Base-by-base conservation (phyloP, 1,140 invertebrate species). In the Diabrotica virgifera region DNA sequence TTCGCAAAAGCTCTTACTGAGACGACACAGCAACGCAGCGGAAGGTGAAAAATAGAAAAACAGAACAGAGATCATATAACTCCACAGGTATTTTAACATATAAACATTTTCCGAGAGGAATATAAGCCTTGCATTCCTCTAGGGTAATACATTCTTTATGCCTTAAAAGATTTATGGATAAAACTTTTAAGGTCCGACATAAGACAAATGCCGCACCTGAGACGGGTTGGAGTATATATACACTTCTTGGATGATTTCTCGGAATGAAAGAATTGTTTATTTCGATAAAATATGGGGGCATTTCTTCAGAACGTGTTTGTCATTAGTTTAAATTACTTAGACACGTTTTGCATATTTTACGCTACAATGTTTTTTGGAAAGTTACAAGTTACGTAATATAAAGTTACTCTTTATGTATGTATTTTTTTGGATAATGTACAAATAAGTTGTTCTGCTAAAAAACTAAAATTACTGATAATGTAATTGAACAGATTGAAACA, bases 71-170 rank as follows among this genome's bases (percentile, higher is more conserved):
- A 59, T 59, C 37, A 35, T 51, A 59, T 59, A 59, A 59, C 58
- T 59, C 58, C 38, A 51, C 58, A 59, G 40, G 58, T 59, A 51
- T 50, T 38, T 50, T 59, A 54, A 54, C 24, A 54, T 51, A 40
- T 51, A 36, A 51, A 36, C 37, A 14, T 59, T 14, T 46, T 59
- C 37, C 58, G 36, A 9, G 24, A 59, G 58, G 37, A 50, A 50
- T 46, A 46, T 46, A n/a, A 46, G n/a, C n/a, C n/a, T 46, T 46
- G 8, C 40, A n/a, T 46, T 46, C 40, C 40, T 46, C 40, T 46
- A 10, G 40, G 40, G 40, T 59, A 59, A 59, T 59, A 59, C 38
- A 59, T 59, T 59, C 55, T 59, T 59, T 59, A 59, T 59, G 58
- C 36, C 58, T 59, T 13, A 35, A 59, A 59, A 59, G 58, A 59